Evolutionary conservation across 1,140 invertebrate species (phyloP).

Genomic region (Drosophila parvula): DNA sequence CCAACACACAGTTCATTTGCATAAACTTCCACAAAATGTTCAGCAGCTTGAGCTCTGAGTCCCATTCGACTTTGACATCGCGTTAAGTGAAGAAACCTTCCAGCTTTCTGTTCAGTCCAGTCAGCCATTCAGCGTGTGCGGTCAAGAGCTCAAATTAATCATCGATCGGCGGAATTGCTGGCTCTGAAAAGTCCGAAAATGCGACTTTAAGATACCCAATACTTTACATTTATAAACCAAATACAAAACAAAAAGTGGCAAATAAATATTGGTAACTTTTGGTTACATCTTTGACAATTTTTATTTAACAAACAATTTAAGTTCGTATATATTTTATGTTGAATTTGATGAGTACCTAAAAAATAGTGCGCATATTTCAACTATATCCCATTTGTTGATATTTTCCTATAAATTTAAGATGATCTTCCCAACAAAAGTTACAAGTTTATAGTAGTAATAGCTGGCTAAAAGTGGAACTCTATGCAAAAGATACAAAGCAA

Average conservation of each 20-base stretch:
- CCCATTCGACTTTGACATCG: constrained; percentile 35
- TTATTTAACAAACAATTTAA: background rate
- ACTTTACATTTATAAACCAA: background rate
- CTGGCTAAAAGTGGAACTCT: background rate
- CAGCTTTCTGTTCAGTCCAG: constrained; percentile 19
- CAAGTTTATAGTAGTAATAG: background rate
- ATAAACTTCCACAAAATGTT: constrained; percentile 42
- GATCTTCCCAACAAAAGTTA: too few species aligned
- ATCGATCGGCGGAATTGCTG: background rate
- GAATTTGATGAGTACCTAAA: background rate
- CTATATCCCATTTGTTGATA: background rate
- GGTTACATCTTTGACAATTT: background rate
- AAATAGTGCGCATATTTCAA: too few species aligned
- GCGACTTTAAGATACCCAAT: constrained; percentile 2
- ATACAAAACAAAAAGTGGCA: background rate
- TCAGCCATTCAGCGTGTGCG: constrained; percentile 43
- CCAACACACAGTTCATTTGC: constrained; percentile 28
- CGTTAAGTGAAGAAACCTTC: constrained; percentile 35
- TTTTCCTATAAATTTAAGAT: too few species aligned
- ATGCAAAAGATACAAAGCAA: background rate
- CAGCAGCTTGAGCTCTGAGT: constrained; percentile 25
- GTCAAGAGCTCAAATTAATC: constrained; percentile 44
- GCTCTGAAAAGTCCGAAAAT: background rate
- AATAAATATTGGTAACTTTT: background rate
- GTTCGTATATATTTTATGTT: too few species aligned